Conservation (phyloP, 2,113 vertebrate species). For the Epinephelus moara region DNA sequence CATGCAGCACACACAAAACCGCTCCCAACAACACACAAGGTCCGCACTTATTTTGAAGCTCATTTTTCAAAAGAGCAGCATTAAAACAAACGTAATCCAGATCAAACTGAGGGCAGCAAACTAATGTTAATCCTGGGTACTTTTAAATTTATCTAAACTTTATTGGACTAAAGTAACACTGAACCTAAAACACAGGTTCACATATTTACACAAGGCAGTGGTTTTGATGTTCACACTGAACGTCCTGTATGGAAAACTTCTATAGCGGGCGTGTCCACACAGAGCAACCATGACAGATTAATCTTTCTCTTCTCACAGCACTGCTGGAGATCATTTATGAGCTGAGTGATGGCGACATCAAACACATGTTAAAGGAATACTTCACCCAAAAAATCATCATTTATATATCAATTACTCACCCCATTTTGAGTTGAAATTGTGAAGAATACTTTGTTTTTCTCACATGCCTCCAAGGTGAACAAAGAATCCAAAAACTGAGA, state of each 20-base stretch:
- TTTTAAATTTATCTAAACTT: too few relatives aligned
- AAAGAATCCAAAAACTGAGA: too few relatives aligned
- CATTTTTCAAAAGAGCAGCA: conserved; percentile 12
- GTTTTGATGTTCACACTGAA: background rate
- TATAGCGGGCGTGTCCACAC: background rate
- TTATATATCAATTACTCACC: too few relatives aligned
- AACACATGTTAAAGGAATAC: background rate
- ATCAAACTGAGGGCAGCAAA: background rate
- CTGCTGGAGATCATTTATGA: background rate
- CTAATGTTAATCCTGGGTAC: background rate
- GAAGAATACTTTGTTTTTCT: too few relatives aligned
- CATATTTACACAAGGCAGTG: background rate
- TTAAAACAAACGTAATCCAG: background rate
- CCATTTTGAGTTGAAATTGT: too few relatives aligned
- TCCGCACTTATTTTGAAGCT: conserved; percentile 10
- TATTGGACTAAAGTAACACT: background rate
- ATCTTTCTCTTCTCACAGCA: background rate
- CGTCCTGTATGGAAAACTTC: background rate
- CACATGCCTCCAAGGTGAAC: too few relatives aligned
- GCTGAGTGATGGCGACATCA: background rate
- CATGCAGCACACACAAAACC: conserved; percentile 60
- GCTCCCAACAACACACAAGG: conserved; percentile 39
- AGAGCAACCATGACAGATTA: background rate
- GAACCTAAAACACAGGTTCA: background rate
- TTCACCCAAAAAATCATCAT: too few relatives aligned